Percentiles rank a stretch among this genome's conserved stretches.
These are phyloP conservation scores for Trichopria drosophilae DNA, from an alignment of 2,888 invertebrate species.

Conservation along the genomic window DNA sequence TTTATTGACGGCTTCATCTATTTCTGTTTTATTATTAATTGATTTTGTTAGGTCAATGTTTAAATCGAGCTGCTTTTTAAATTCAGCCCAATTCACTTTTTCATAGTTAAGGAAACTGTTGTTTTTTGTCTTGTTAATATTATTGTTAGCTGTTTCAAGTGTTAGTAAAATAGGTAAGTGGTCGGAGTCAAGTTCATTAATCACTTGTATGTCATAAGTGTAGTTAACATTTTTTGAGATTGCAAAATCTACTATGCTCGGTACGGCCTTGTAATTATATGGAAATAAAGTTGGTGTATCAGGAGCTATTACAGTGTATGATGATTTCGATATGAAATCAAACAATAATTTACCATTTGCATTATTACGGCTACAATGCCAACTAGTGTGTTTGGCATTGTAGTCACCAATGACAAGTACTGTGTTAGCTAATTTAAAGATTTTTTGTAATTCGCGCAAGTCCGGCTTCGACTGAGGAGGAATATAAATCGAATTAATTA, in stretches of 20 bases:
- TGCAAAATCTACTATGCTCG: slow-evolving; percentile 25
- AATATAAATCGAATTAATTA: too few species aligned
- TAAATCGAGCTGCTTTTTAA: slow-evolving; percentile 5
- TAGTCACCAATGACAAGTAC: too few species aligned
- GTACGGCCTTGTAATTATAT: not conserved
- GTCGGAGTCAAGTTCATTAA: slow-evolving; percentile 33
- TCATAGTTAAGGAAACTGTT: slow-evolving; percentile 1
- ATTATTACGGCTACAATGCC: too few species aligned
- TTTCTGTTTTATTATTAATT: slow-evolving; percentile 14
- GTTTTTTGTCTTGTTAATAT: not conserved
- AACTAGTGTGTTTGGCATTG: too few species aligned
- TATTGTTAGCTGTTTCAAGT: slow-evolving; percentile 1
- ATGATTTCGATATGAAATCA: slow-evolving; percentile 14
- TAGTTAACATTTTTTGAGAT: slow-evolving; percentile 26
- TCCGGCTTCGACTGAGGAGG: too few species aligned
- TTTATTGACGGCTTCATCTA: slow-evolving; percentile 4
- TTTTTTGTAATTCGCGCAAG: too few species aligned
- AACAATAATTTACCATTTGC: slow-evolving; percentile 19
- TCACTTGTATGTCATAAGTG: slow-evolving; percentile 5
- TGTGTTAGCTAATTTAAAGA: too few species aligned
- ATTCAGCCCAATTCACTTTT: slow-evolving; percentile 24
- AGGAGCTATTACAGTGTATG: slow-evolving; percentile 14
- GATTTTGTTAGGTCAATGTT: slow-evolving; percentile 4
- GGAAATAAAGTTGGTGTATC: slow-evolving; percentile 23
- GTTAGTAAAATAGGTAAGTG: slow-evolving; percentile 34